Evolutionary conservation across 1,140 invertebrate genomes (phyloP).

Genomic region (Colletes gigas): DNA sequence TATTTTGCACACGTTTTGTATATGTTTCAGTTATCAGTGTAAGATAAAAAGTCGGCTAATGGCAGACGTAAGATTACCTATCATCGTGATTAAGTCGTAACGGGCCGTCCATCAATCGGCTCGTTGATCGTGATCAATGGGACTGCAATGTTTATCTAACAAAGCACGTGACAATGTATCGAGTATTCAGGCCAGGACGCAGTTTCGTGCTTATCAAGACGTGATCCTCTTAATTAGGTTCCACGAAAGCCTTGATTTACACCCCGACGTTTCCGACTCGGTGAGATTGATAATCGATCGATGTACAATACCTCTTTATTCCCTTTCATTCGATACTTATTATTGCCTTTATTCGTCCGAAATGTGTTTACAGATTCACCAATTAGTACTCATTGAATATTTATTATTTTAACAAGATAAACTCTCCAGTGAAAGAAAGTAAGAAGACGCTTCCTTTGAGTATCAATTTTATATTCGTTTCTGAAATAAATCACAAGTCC

Average conservation of each 20-base stretch:
- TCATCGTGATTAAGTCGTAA: background rate
- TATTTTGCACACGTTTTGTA: too few species aligned
- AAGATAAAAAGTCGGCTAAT: too few species aligned
- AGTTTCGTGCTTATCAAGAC: conserved; percentile 38
- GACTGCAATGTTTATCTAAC: conserved; percentile 6
- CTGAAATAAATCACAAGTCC: too few species aligned
- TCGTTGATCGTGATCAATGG: conserved; percentile 42
- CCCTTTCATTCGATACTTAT: background rate
- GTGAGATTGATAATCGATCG: background rate
- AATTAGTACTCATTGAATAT: too few species aligned
- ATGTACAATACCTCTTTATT: background rate
- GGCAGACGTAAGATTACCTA: too few species aligned
- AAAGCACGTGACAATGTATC: conserved; percentile 55
- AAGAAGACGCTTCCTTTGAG: too few species aligned
- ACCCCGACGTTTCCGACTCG: background rate
- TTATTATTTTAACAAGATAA: too few species aligned
- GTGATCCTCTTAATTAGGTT: conserved; percentile 40
- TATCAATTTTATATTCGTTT: too few species aligned
- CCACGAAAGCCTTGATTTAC: conserved; percentile 26
- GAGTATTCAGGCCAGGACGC: conserved; percentile 36
- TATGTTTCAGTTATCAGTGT: too few species aligned
- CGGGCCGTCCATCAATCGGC: conserved; percentile 10
- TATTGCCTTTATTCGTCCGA: background rate
- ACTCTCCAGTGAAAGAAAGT: too few species aligned
- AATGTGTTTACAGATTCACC: too few species aligned